Base-by-base conservation (phyloP, 2,113 vertebrate genomes). In the Rhinoptilus africanus region DNA sequence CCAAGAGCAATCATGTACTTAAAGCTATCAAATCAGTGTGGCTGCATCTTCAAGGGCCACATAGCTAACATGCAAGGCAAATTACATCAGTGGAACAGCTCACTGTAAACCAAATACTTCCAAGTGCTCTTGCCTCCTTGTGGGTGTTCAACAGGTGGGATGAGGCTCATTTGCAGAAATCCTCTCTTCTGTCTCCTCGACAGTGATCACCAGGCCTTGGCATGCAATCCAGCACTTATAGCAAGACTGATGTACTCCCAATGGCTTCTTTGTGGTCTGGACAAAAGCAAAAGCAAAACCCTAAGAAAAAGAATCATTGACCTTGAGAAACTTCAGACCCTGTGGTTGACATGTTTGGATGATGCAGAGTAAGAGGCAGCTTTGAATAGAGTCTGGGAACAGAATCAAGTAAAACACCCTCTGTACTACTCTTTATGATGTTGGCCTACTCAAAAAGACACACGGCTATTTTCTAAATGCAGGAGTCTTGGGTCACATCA, bases 201-300 rank as follows among this genome's bases (percentile, higher is more conserved):
- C 37, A 26, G 0, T 45, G 21, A 69, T 64, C 13, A 32, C 22
- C 62, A 67, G 23, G 30, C 18, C 54, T 51, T 51, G 39, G 30
- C 2, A 0, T 18, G n/a, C n/a, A n/a, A 12, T 5, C 8, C 47
- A 72, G 39, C 5, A 9, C 23, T 72, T 37, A 28, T 0, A 74
- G 60, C 4, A 43, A 47, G 68, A 54, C 47, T 47, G 15, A 20
- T 14, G 6, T 27, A 20, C 6, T 59, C 24, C 15, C 64, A 11
- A 1, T 3, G 9, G 28, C n/a, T 73, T 83, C 20, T 59, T 43
- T 54, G 35, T 76, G 62, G 27, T 79, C 54, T 76, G 43, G 4
- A 28, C 5, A 28, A n/a, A n/a, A n/a, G n/a, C n/a, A 2, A 4
- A 18, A n/a, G 37, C 22, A 78, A 87, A 84, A 89, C 19, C 23